Percentiles rank a stretch among this genome's conserved stretches.
Conservation (phyloP, 2,888 invertebrate genomes). For the Petrolisthes cinctipes region DNA sequence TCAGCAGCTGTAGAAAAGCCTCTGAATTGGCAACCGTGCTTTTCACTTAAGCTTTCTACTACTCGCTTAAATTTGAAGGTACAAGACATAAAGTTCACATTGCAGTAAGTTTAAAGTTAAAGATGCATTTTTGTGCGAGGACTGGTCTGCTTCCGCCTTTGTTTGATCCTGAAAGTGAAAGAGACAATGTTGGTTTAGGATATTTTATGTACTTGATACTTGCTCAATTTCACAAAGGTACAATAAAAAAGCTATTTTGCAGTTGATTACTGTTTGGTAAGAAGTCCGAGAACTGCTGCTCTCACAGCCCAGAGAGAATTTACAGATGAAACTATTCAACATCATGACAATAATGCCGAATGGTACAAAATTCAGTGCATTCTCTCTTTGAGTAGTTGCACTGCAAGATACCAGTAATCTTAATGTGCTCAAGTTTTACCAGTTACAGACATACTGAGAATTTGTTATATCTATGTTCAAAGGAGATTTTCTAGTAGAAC, state of each 20-base stretch:
- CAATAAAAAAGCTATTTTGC: slow-evolving; percentile 32
- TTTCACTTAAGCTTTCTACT: not conserved
- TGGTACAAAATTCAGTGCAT: not conserved
- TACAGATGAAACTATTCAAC: not conserved
- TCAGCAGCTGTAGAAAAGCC: no score
- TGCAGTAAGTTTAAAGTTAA: not conserved
- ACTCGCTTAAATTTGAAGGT: not conserved
- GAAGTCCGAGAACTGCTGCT: slow-evolving; percentile 7
- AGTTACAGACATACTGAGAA: not conserved
- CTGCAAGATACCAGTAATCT: not conserved
- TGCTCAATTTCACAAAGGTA: slow-evolving; percentile 52
- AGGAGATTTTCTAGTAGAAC: no score
- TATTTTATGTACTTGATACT: slow-evolving; percentile 21
- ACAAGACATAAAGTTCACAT: not conserved
- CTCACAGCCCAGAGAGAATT: not conserved
- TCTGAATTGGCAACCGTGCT: not conserved
- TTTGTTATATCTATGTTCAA: no score
- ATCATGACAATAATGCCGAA: not conserved
- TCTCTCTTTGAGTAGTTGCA: not conserved
- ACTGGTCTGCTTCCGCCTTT: slow-evolving; percentile 20
- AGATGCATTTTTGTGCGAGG: slow-evolving; percentile 15
- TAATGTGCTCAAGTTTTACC: not conserved
- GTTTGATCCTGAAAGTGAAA: slow-evolving; percentile 18
- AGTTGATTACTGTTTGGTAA: slow-evolving; percentile 17
- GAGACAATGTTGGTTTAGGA: slow-evolving; percentile 22